A percentile compares a stretch with the other conserved stretches of the same genome.
Evolutionary conservation across 2,113 vertebrate genomes (phyloP).

Genomic region (Gnathonemus longibarbis): DNA sequence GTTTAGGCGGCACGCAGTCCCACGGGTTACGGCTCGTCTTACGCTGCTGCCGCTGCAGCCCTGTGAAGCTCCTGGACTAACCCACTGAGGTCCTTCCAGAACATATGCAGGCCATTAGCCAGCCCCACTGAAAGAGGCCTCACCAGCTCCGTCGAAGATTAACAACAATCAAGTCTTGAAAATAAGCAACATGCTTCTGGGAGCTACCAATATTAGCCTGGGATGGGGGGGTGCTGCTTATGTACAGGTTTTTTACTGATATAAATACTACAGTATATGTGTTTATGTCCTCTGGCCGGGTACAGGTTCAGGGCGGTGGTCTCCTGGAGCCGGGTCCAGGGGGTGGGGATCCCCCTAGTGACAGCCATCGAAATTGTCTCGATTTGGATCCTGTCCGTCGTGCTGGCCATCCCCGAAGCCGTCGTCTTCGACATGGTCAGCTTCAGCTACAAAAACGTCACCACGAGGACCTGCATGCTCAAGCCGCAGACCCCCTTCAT

Average conservation of each 20-base stretch:
- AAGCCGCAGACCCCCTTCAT: conserved; percentile 67
- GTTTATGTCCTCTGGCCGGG: conserved; percentile 5
- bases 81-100: neutral
- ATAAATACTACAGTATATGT: neutral
- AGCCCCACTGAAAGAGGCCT: neutral
- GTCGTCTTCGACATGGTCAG: conserved; percentile 74
- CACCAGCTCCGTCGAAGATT: neutral
- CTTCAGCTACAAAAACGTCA: conserved; percentile 64
- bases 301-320: conserved; percentile 86
- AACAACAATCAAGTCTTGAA: neutral
- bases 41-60: neutral
- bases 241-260: neutral
- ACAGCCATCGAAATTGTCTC: conserved; percentile 79
- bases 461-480: conserved; percentile 78
- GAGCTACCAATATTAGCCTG: neutral
- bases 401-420: conserved; percentile 85
- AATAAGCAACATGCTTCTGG: neutral
- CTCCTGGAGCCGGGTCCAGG: conserved; percentile 88
- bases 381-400: conserved; percentile 82
- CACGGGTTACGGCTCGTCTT: neutral
- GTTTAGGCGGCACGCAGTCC: neutral
- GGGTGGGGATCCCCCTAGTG: conserved; percentile 75
- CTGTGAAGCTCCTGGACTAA: neutral
- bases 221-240: neutral
- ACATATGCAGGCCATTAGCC: neutral